Evolutionary conservation across 2,113 vertebrate genomes (phyloP).

Genomic region (Phalacrocorax pelagicus): DNA sequence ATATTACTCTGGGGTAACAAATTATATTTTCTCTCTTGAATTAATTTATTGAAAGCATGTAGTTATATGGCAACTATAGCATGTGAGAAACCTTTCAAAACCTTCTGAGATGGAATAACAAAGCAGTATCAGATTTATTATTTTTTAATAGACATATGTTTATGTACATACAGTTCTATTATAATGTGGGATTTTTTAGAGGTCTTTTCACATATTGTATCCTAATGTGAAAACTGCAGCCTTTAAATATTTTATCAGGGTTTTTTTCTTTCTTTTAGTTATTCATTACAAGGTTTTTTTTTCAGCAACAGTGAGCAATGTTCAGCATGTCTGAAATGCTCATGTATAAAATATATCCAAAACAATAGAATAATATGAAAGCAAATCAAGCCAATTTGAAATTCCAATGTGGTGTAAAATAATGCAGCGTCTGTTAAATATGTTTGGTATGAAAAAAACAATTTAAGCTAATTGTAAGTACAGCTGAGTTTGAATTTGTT

Average conservation of each 20-base stretch:
- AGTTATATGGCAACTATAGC: neutral
- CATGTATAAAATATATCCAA: neutral
- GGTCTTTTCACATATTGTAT: neutral
- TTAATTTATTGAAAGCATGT: neutral
- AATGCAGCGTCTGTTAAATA: neutral
- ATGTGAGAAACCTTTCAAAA: neutral
- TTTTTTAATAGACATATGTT: neutral
- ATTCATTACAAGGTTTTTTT: neutral
- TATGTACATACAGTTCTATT: neutral
- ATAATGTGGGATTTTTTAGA: neutral
- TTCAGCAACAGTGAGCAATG: neutral
- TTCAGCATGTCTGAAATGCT: neutral
- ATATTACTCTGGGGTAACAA: slow-evolving; percentile 27
- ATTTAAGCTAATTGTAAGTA: neutral
- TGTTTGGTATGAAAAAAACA: neutral
- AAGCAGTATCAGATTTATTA: neutral
- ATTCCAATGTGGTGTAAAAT: neutral
- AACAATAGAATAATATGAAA: neutral
- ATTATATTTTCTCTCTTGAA: slow-evolving; percentile 16
- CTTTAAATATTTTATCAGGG: neutral
- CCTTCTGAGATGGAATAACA: neutral
- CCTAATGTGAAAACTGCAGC: neutral
- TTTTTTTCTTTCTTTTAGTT: neutral
- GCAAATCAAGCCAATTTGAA: neutral
- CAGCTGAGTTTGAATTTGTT: neutral